These are phyloP conservation scores for Gambelia wislizenii DNA, from an alignment of 2,797 vertebrate species.

Conservation along the genomic window DNA sequence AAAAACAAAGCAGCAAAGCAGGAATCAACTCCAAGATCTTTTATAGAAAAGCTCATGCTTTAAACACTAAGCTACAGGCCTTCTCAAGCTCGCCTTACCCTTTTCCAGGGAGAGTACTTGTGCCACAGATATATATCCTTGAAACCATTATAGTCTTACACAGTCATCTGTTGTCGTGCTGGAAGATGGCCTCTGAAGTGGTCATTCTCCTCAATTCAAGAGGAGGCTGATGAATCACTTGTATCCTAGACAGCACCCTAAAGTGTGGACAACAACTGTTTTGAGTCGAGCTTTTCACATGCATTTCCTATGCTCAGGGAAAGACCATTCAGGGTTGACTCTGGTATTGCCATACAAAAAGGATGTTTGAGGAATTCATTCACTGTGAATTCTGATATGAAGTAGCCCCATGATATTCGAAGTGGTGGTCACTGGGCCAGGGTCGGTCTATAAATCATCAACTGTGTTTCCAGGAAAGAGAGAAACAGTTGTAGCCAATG, in stretches of 20 bases:
- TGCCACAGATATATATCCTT: too few species aligned
- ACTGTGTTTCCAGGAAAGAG: too few species aligned
- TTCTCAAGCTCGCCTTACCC: not conserved
- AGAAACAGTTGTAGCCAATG: too few species aligned
- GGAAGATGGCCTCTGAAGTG: not conserved
- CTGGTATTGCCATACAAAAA: too few species aligned
- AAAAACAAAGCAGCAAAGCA: not conserved
- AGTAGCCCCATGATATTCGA: too few species aligned
- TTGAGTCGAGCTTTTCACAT: not conserved
- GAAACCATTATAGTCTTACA: not conserved
- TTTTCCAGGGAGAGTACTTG: not conserved
- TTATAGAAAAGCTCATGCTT: not conserved
- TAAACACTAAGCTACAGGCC: not conserved
- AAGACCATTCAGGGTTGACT: not conserved
- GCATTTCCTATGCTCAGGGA: rapidly evolving
- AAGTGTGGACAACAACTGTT: not conserved
- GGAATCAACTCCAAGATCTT: not conserved
- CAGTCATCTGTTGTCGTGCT: not conserved
- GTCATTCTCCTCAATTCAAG: not conserved
- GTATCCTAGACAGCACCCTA: rapidly evolving
- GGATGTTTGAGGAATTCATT: not conserved
- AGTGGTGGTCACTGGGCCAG: not conserved
- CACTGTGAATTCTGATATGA: not conserved
- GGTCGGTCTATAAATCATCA: too few species aligned
- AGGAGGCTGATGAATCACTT: not conserved